Conservation (phyloP, 1,140 invertebrate species). For the Atopsyche davidsoni region DNA sequence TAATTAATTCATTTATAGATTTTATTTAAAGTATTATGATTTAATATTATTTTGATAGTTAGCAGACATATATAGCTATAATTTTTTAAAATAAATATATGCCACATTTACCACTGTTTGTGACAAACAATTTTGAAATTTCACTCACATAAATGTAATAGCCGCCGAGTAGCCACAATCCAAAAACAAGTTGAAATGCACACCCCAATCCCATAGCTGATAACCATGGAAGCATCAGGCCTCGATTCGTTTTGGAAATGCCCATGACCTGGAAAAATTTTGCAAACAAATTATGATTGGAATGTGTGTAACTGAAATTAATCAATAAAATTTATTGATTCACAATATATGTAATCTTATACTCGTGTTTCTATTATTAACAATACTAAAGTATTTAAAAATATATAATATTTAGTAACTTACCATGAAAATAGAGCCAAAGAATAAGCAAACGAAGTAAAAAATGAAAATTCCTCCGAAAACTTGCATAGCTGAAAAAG, state of each 20-base stretch:
- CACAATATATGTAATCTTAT: background rate
- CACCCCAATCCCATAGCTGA: constrained; percentile 62
- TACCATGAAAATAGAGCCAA: constrained; percentile 59
- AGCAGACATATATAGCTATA: too few relatives aligned
- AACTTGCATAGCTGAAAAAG: constrained; percentile 63
- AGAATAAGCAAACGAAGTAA: constrained; percentile 64
- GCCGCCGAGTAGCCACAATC: constrained; percentile 75
- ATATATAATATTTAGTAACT: constrained; percentile 24
- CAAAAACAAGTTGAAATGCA: constrained; percentile 71
- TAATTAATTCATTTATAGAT: too few relatives aligned
- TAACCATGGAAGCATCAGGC: constrained; percentile 78
- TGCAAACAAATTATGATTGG: too few relatives aligned
- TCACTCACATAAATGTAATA: constrained; percentile 85
- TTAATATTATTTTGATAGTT: too few relatives aligned
- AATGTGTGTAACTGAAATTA: too few relatives aligned
- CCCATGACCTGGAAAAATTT: constrained; percentile 49
- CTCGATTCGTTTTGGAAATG: constrained; percentile 60
- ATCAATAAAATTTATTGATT: constrained; percentile 5
- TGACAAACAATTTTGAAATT: background rate
- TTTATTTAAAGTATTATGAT: too few relatives aligned
- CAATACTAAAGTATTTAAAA: too few relatives aligned
- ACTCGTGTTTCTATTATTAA: too few relatives aligned
- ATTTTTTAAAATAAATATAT: background rate
- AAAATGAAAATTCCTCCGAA: constrained; percentile 67
- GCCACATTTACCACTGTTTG: background rate